These are phyloP conservation scores for Chironomus striatipennis DNA, from an alignment of 1,140 invertebrate species.

Conservation along the genomic window DNA sequence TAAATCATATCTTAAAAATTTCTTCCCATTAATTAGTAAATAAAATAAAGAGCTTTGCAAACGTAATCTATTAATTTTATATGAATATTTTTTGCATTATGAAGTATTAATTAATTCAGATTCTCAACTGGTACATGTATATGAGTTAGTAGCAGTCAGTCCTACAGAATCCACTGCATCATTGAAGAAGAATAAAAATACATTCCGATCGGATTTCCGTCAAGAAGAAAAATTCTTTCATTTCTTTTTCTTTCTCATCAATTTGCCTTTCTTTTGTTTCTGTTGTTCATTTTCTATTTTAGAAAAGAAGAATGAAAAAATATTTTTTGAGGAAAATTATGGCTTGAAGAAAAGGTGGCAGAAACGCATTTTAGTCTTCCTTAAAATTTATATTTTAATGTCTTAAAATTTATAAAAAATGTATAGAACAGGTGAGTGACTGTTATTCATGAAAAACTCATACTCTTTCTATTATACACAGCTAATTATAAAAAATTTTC, in stretches of 20 bases:
- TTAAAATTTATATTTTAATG: too few species aligned
- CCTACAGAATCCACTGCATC: not conserved
- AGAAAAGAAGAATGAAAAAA: not conserved
- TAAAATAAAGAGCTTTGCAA: too few species aligned
- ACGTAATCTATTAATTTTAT: too few species aligned
- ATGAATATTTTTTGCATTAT: too few species aligned
- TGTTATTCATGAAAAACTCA: not conserved
- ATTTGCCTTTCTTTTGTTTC: not conserved
- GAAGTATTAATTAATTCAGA: not conserved
- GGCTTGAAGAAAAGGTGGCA: not conserved
- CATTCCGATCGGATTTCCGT: slow-evolving; percentile 5
- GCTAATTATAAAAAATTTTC: not conserved
- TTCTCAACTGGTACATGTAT: not conserved
- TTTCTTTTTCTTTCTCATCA: not conserved
- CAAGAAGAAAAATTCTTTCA: not conserved
- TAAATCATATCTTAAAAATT: too few species aligned
- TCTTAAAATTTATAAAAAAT: too few species aligned
- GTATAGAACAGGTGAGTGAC: too few species aligned
- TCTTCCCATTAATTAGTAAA: too few species aligned
- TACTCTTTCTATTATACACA: not conserved
- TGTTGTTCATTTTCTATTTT: not conserved
- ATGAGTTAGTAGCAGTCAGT: not conserved
- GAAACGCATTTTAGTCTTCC: too few species aligned
- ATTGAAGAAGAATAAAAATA: slow-evolving; percentile 6
- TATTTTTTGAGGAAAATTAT: too few species aligned